Base-by-base conservation (phyloP, 2,797 vertebrate species). In the Gallinago stenura region DNA sequence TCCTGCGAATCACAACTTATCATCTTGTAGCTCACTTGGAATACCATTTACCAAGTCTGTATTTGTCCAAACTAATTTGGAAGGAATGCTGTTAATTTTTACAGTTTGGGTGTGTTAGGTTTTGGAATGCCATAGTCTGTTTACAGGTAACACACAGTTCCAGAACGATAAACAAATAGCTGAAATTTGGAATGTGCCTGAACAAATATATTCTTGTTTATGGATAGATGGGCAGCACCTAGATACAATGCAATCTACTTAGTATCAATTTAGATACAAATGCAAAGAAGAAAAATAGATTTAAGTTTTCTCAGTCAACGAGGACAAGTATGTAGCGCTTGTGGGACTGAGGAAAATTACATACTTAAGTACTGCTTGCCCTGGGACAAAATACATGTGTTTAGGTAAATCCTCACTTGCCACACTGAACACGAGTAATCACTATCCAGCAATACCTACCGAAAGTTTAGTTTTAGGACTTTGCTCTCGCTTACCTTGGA, bases 21-120 rank as follows among this genome's bases (percentile, higher is more conserved):
- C 8, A 11, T 62, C 71, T 25, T 28, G 51, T 46, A 58, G 45
- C 43, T 65, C 39, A 16, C 26, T 13, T 53, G 25, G 22, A 61
- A 70, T 60, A 46, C 17, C 46, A 22, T 58, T 54, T 35, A 71
- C 25, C 15, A 50, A 53, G 12, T 57, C 41, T 77, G 15, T 56
- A 30, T 83, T 82, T 70, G 48, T 57, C 28, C 48, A 51, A 24
- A 25, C 22, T 65, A 19, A 33, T 3, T 54, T 60, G 11, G 30
- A 75, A 79, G 57, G 31, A 85, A 48, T 56, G 30, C 5, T 68
- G 50, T 28, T 83, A 35, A 56, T 48, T 35, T 72, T 76, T 39
- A 60, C 26, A 51, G 30, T 58, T 82, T 0, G 0, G 17, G 15
- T 45, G 10, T 50, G 45, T 58, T 62, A 50, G 9, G 20, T 64